A percentile compares a stretch with the other conserved stretches of the same genome.
These are phyloP conservation scores for Drosophila neotestacea DNA, from an alignment of 2,888 invertebrate genomes.

Conservation along the genomic window DNA sequence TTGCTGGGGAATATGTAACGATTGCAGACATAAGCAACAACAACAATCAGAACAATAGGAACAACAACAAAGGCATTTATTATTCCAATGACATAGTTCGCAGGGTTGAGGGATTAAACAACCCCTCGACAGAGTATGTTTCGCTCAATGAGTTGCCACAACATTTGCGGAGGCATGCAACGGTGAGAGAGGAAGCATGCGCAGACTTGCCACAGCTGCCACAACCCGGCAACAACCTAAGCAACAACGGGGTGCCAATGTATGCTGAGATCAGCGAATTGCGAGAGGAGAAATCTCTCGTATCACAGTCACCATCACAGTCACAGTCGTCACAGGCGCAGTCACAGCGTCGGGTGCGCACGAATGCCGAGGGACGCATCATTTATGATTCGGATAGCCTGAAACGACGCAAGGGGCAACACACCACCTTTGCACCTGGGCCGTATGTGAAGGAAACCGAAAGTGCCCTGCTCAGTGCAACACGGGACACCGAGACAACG, in stretches of 20 bases:
- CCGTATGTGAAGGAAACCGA: conserved; percentile 91
- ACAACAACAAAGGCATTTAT: conserved; percentile 88
- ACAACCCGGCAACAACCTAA: conserved; percentile 6
- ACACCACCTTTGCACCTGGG: conserved; percentile 95
- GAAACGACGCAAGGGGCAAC: conserved; percentile 90
- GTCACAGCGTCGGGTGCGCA: conserved; percentile 88
- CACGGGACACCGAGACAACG: conserved; percentile 43
- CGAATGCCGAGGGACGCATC: conserved; percentile 94
- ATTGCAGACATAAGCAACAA: conserved; percentile 93
- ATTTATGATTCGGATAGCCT: conserved; percentile 95
- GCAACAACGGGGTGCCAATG: conserved; percentile 71
- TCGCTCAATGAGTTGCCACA: conserved; percentile 92
- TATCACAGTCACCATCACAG: conserved; percentile 5
- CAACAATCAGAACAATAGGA: conserved; percentile 86
- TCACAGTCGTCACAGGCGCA: too few species aligned
- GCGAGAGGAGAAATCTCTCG: conserved; percentile 74
- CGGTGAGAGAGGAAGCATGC: conserved; percentile 55
- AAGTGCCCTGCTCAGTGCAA: conserved; percentile 78
- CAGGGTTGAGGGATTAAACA: conserved; percentile 83
- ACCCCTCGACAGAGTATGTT: conserved; percentile 88
- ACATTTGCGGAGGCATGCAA: conserved; percentile 75
- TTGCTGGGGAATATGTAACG: conserved; percentile 92
- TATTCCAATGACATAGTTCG: conserved; percentile 90
- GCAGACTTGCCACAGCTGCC: conserved; percentile 50
- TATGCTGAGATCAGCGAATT: conserved; percentile 83